A percentile compares a stretch with the other conserved stretches of the same genome.
Conservation (phyloP, 2,113 vertebrate genomes). For the Motacilla alba region DNA sequence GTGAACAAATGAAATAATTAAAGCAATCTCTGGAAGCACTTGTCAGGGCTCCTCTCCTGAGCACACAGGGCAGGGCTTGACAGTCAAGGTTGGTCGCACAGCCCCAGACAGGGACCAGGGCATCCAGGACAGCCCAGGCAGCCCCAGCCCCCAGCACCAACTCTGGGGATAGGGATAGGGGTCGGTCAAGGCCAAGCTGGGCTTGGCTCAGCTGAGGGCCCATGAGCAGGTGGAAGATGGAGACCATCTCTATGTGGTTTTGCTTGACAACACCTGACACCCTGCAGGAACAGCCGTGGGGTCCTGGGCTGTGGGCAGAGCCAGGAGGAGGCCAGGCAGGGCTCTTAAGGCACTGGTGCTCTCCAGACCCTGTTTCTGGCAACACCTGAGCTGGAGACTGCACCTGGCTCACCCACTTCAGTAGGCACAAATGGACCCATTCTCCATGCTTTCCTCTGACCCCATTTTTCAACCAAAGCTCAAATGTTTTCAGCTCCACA, state of each 20-base stretch:
- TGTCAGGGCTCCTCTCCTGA: accelerated
- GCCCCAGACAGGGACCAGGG: neutral
- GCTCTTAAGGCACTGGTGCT: neutral
- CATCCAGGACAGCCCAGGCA: accelerated
- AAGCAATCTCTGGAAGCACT: neutral
- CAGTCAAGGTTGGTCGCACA: neutral
- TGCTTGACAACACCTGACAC: neutral
- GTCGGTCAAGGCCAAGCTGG: neutral
- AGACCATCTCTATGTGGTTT: neutral
- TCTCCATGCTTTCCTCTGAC: neutral
- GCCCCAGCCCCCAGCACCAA: neutral
- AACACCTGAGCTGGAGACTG: neutral
- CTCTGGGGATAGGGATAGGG: neutral
- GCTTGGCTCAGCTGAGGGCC: accelerated
- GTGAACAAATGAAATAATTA: neutral
- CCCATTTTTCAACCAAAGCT: neutral
- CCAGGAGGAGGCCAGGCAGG: neutral
- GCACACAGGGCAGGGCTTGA: neutral
- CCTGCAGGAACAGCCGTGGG: accelerated
- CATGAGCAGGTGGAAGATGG: neutral
- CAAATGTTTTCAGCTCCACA: neutral
- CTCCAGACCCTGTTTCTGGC: neutral
- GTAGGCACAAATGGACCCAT: neutral
- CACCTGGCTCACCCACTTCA: neutral
- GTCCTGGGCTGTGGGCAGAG: too few relatives aligned